Evolutionary conservation across 2,888 invertebrate genomes (phyloP).

Genomic region (Plutella xylostella): DNA sequence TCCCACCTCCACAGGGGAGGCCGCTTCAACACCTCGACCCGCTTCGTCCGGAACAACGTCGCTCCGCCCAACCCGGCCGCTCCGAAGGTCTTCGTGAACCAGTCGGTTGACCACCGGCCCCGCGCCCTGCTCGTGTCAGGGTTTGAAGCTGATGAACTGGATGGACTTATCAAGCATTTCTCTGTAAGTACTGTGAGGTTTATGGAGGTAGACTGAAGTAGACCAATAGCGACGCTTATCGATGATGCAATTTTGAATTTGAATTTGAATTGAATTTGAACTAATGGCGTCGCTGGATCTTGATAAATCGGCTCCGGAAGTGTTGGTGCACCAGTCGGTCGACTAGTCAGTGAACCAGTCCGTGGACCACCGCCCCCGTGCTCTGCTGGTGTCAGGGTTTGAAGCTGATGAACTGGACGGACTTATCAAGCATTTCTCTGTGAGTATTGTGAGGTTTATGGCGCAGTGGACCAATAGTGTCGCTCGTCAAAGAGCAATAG

Average conservation of each 20-base stretch:
- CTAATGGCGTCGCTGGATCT: too few relatives aligned
- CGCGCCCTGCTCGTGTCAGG: slow-evolving; percentile 88
- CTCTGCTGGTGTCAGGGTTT: slow-evolving; percentile 89
- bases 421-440: slow-evolving; percentile 84
- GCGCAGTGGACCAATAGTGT: too few relatives aligned
- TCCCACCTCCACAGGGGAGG: too few relatives aligned
- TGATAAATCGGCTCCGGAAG: too few relatives aligned
- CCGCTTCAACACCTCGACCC: slow-evolving; percentile 39
- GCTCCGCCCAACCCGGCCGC: slow-evolving; percentile 36
- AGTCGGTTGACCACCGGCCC: slow-evolving; percentile 87
- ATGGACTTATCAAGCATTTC: slow-evolving; percentile 84
- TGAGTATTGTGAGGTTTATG: too few relatives aligned
- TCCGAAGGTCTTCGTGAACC: slow-evolving; percentile 33
- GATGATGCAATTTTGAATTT: too few relatives aligned
- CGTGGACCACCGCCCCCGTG: slow-evolving; percentile 91
- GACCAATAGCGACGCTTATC: too few relatives aligned
- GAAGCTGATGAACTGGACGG: slow-evolving; percentile 85
- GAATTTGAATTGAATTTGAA: too few relatives aligned
- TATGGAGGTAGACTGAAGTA: too few relatives aligned
- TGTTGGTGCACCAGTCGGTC: too few relatives aligned
- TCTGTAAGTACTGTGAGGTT: slow-evolving; percentile 71
- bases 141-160: slow-evolving; percentile 86
- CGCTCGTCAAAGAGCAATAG: too few relatives aligned
- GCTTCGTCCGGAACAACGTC: slow-evolving; percentile 36
- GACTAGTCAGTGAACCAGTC: too few relatives aligned